Evolutionary conservation across 2,113 vertebrate species (phyloP), one percentile per base, ranked within the genome.

Genomic region (Sebastes fasciatus): DNA sequence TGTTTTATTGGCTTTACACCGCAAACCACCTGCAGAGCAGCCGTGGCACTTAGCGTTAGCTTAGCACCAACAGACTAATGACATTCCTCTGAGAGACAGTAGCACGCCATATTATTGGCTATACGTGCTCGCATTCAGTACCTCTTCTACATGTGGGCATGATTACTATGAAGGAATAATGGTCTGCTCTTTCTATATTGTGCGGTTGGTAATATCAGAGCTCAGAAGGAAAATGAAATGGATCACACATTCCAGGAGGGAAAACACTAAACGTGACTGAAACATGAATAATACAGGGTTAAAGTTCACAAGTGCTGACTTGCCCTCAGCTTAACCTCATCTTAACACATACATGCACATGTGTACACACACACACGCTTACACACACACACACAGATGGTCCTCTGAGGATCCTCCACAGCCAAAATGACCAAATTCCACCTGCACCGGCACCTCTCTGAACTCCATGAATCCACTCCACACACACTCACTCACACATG

Each of bases 21-120:
- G 66, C 86, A 91, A 91, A 76, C 86, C 90, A 88, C 90, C 88
- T 91, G 91, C 89, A 74, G 83, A 83, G 89, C 90, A 83, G 85
- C 83, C 58, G 40, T 60, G 34, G 5, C 80, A 80, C 70, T 82
- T 45, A 61, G 79, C 57, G 61, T 80, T 88, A 89, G 83, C 84
- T 85, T 91, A 79, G 86, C 86, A 79, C 83, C 80, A 48, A 34
- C 74, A 74, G 81, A 82, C 86, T 93, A 77, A 88, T 87, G 83
- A 71, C 72, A 63, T 86, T 86, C 82, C 74, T 74, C 4, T 55
- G 14, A 75, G 74, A 80, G 74, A 86, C 79, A 52, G 68, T 77
- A 84, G 84, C 77, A 46, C 62, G 19, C 77, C 82, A 64, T 43
- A 45, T 57, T 68, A 77, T 71, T 60, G 23, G 62, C 34, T 79